These are phyloP conservation scores for Drosophila barbarae DNA, from an alignment of 2,888 invertebrate species.

Conservation along the genomic window DNA sequence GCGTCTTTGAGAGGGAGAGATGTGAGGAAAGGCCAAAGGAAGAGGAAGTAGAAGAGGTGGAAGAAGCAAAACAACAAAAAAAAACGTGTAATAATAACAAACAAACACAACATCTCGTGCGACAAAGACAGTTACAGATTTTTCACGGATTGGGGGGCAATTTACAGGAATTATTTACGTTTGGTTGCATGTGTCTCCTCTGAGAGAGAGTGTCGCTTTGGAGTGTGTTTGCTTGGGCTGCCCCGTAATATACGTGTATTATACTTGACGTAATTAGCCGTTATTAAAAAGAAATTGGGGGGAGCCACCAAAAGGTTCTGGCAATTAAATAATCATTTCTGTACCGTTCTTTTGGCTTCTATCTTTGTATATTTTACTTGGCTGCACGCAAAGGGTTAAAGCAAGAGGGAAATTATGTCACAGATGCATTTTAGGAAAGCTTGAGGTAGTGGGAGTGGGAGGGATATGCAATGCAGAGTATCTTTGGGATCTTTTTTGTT, in stretches of 20 bases:
- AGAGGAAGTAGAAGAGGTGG: slow-evolving; percentile 17
- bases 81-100: slow-evolving; percentile 16
- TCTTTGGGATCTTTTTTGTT: background rate
- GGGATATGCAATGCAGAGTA: background rate
- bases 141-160: slow-evolving; percentile 57
- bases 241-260: slow-evolving; percentile 56
- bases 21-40: slow-evolving; percentile 18
- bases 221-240: slow-evolving; percentile 45
- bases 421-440: slow-evolving; percentile 14
- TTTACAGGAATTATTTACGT: slow-evolving; percentile 47
- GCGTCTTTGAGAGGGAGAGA: slow-evolving; percentile 51
- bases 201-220: slow-evolving; percentile 23
- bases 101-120: slow-evolving; percentile 58
- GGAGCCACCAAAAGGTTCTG: slow-evolving; percentile 39
- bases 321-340: slow-evolving; percentile 68
- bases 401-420: slow-evolving; percentile 15
- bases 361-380: background rate
- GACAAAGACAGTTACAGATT: slow-evolving; percentile 49
- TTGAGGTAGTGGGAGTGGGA: background rate
- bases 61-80: background rate
- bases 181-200: slow-evolving; percentile 26
- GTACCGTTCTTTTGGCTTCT: slow-evolving; percentile 24
- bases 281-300: slow-evolving; percentile 71
- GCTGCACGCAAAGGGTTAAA: slow-evolving; percentile 14
- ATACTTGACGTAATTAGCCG: slow-evolving; percentile 70